A percentile compares a stretch with the other conserved stretches of the same genome.
Conservation (phyloP, 2,888 invertebrate genomes). For the Willowsia nigromaculata region DNA sequence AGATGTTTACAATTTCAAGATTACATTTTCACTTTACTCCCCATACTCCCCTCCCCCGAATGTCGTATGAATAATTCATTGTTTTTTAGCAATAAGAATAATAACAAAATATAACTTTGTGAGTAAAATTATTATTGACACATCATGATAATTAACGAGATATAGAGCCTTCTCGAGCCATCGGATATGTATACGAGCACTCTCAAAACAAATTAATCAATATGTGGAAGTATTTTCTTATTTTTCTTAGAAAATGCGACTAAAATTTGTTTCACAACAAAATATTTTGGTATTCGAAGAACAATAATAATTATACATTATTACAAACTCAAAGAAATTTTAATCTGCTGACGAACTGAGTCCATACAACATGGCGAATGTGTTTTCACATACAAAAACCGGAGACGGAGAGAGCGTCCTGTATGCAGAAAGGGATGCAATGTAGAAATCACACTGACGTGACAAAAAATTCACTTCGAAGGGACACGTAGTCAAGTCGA, state of each 20-base stretch:
- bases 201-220: neutral
- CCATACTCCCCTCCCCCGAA: conserved; percentile 28
- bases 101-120: neutral
- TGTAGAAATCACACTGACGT: too few relatives aligned
- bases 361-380: too few relatives aligned
- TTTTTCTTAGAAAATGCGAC: neutral
- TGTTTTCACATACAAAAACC: too few relatives aligned
- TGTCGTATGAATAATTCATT: conserved; percentile 17
- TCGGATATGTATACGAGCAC: neutral
- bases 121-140: conserved; percentile 12
- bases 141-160: conserved; percentile 23
- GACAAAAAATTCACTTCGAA: neutral
- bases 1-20: neutral
- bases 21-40: conserved; percentile 12
- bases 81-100: neutral
- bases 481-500: neutral
- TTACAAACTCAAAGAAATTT: too few relatives aligned
- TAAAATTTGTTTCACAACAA: neutral
- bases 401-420: too few relatives aligned
- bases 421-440: too few relatives aligned
- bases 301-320: too few relatives aligned
- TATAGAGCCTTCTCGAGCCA: neutral
- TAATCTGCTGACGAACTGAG: neutral
- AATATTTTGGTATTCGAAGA: neutral
- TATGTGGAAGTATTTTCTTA: neutral